Base-by-base conservation (phyloP, 2,797 vertebrate genomes). In the Xerus rutilus region DNA sequence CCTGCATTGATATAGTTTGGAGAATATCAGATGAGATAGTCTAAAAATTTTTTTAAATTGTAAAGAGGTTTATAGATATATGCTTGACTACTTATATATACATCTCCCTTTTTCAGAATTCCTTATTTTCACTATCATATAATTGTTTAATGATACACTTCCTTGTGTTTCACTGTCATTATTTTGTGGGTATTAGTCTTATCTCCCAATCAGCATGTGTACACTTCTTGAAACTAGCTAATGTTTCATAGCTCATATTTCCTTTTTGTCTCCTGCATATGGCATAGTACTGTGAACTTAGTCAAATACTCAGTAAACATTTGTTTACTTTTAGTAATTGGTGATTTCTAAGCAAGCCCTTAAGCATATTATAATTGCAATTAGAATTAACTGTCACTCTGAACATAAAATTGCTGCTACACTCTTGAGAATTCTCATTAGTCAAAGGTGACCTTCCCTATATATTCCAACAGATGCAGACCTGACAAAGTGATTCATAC, bases 271-370 rank as follows among this genome's bases (percentile, higher is more conserved):
- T 94, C 79, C 52, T 86, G 47, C 13, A 62, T 85, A 52, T 67
- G 73, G 64, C 78, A 91, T 35, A 86, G 17, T 78, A 43, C 54
- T 95, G 21, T 72, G 82, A 85, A 69, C 70, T 89, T 57, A 69
- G 45, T 93, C 73, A 91, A 91, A 94, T 83, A 85, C n/a, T 90
- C 52, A 88, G 89, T 94, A 96, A 96, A 94, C 39, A 90, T 79
- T 93, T 96, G 47, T 93, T 95, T 94, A 95, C 91, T 93, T 95
- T 93, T 89, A 93, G 79, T 82, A 94, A 74, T 78, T 97, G 86
- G 32, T 72, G 67, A 92, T 91, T 96, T 96, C 82, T 95, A 86
- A 87, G 77, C 74, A 92, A 84, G 12, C 49, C 39, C 59, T 92
- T 79, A 87, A 94, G 72, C 47, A 54, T 87, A 79, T 89, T 72